phyloP scores from a whole-genome alignment of 37 sponge, comb jelly and placozoan genomes.

The Beroe forskalii region DNA sequence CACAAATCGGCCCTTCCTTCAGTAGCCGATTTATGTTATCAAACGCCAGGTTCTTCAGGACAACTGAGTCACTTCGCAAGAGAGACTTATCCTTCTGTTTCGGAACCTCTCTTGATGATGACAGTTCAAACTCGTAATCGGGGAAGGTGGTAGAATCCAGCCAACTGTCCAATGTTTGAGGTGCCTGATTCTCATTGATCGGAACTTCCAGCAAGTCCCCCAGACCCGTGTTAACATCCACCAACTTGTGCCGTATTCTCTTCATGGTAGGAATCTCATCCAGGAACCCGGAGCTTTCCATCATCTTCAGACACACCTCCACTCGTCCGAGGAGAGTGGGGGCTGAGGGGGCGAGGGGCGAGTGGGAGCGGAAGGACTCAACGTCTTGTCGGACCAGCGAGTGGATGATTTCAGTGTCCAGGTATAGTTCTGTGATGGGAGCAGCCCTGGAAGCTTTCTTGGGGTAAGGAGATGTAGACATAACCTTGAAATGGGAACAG shows the following conservation, averaged over 20 bases:
- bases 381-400: neutral
- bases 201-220: neutral
- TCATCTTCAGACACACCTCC: conserved; percentile 3
- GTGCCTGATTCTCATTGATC: neutral
- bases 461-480: too few species aligned
- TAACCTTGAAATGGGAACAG: too few species aligned
- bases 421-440: neutral
- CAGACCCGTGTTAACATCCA: neutral
- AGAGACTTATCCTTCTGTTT: neutral
- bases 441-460: neutral
- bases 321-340: neutral
- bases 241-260: neutral
- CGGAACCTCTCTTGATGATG: neutral
- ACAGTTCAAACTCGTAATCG: neutral
- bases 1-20: neutral
- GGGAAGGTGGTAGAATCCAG: neutral
- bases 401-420: neutral
- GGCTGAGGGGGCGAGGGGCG: neutral
- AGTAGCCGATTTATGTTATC: neutral
- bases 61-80: neutral
- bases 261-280: neutral
- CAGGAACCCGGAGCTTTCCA: neutral
- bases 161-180: neutral
- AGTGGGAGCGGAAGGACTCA: neutral
- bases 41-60: neutral